Percentiles rank a stretch among this genome's conserved stretches.
These are phyloP conservation scores for Aethes cnicana DNA, from an alignment of 2,888 invertebrate species.

Conservation along the genomic window DNA sequence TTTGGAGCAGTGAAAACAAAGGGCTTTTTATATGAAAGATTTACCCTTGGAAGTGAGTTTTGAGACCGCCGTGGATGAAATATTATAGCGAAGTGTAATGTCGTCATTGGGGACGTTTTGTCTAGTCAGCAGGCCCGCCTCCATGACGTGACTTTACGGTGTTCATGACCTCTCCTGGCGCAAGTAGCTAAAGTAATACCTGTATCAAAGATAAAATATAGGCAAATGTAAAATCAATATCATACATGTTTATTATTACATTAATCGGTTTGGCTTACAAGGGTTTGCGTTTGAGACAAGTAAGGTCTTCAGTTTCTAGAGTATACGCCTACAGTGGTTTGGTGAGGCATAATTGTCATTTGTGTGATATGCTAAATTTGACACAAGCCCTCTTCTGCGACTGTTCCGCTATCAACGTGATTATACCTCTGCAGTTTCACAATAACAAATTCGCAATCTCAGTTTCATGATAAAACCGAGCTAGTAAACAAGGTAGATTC, in stretches of 20 bases:
- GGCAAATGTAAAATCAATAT: not conserved
- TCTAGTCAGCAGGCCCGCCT: conserved; percentile 45
- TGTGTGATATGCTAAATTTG: no score
- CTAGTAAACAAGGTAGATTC: conserved; percentile 28
- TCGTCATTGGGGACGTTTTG: conserved; percentile 55
- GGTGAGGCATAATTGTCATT: no score
- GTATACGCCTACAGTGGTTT: no score
- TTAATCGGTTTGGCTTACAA: no score
- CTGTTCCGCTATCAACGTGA: no score
- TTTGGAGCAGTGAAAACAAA: conserved; percentile 64
- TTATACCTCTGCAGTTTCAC: not conserved
- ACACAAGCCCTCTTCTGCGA: no score
- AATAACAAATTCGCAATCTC: conserved; percentile 14
- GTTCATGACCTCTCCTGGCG: conserved; percentile 34
- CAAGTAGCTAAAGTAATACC: conserved; percentile 49
- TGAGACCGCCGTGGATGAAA: conserved; percentile 56
- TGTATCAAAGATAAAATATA: not conserved
- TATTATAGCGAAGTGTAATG: conserved; percentile 67
- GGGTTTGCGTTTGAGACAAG: no score
- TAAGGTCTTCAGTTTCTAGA: no score
- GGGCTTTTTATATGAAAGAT: conserved; percentile 65
- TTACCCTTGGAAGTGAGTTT: conserved; percentile 57
- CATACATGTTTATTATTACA: not conserved
- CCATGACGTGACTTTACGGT: conserved; percentile 27
- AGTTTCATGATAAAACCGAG: conserved; percentile 16